These are phyloP conservation scores for Platysternon megacephalum DNA, from an alignment of 2,113 vertebrate genomes.

Conservation along the genomic window DNA sequence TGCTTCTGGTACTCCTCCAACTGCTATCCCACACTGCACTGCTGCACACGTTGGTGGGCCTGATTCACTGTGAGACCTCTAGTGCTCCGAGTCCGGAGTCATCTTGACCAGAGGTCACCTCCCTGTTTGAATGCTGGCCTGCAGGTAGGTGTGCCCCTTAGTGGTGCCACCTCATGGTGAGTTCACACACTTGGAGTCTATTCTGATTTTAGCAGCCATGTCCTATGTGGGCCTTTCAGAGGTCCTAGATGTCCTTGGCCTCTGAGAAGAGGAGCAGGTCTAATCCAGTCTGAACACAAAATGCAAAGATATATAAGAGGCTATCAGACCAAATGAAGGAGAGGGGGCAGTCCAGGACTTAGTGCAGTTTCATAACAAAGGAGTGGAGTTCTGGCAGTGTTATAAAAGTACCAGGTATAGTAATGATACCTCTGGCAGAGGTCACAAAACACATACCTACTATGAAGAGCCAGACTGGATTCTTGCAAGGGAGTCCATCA, in stretches of 20 bases:
- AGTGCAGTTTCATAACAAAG: rapidly evolving
- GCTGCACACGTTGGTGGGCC: background rate
- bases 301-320: background rate
- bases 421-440: background rate
- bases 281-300: rapidly evolving
- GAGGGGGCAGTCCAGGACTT: background rate
- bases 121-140: background rate
- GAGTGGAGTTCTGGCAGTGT: background rate
- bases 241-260: background rate
- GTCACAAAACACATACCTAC: background rate
- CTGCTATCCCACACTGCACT: background rate
- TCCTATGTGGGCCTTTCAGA: background rate
- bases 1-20: background rate
- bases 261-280: background rate
- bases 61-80: background rate
- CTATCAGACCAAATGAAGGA: background rate
- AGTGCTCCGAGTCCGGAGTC: too few species aligned
- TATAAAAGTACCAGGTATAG: background rate
- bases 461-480: rapidly evolving
- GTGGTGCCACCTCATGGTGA: background rate
- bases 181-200: background rate
- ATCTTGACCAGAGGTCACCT: background rate
- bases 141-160: background rate
- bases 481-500: background rate
- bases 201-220: background rate